These are phyloP conservation scores for Clinocottus analis DNA, from an alignment of 2,113 vertebrate genomes.

Conservation along the genomic window DNA sequence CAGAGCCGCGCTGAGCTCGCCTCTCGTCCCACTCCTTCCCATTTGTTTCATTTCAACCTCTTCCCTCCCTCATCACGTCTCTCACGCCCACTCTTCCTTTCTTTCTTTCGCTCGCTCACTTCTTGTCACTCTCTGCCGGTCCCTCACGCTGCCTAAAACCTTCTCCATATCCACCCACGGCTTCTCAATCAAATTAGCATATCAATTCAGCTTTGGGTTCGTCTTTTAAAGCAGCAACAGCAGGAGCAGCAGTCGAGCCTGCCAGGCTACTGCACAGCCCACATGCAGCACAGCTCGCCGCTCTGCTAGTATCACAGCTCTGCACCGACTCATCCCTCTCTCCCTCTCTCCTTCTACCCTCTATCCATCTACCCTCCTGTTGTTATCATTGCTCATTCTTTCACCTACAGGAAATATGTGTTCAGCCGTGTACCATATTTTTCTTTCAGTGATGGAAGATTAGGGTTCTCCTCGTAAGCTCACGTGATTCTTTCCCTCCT, in stretches of 20 bases:
- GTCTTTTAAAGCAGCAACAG: slow-evolving; percentile 59
- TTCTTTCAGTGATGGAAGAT: slow-evolving; percentile 32
- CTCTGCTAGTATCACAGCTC: slow-evolving; percentile 46
- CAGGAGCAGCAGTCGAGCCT: slow-evolving; percentile 45
- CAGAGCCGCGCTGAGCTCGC: slow-evolving; percentile 26
- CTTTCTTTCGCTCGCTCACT: slow-evolving; percentile 17
- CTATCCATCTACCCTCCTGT: slow-evolving; percentile 41
- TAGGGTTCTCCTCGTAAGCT: slow-evolving; percentile 6
- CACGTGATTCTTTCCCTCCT: not conserved
- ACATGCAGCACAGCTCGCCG: slow-evolving; percentile 53
- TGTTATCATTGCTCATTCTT: slow-evolving; percentile 25
- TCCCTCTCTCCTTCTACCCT: slow-evolving; percentile 5
- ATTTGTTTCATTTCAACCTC: slow-evolving; percentile 62
- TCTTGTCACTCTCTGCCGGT: slow-evolving; percentile 57
- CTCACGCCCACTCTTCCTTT: slow-evolving; percentile 61
- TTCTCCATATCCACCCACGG: slow-evolving; percentile 78
- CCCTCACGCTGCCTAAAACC: slow-evolving; percentile 63
- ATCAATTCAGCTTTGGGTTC: slow-evolving; percentile 66
- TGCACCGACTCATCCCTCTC: slow-evolving; percentile 38
- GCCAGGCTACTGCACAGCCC: slow-evolving; percentile 61
- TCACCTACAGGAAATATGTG: slow-evolving; percentile 24
- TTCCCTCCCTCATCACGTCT: slow-evolving; percentile 45
- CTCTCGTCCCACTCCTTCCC: slow-evolving; percentile 56
- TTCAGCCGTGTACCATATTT: slow-evolving; percentile 8
- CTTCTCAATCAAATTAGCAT: slow-evolving; percentile 78